A percentile compares a stretch with the other conserved stretches of the same genome.
These are phyloP conservation scores for Catocala fraxini DNA, from an alignment of 2,888 invertebrate species.

Conservation along the genomic window DNA sequence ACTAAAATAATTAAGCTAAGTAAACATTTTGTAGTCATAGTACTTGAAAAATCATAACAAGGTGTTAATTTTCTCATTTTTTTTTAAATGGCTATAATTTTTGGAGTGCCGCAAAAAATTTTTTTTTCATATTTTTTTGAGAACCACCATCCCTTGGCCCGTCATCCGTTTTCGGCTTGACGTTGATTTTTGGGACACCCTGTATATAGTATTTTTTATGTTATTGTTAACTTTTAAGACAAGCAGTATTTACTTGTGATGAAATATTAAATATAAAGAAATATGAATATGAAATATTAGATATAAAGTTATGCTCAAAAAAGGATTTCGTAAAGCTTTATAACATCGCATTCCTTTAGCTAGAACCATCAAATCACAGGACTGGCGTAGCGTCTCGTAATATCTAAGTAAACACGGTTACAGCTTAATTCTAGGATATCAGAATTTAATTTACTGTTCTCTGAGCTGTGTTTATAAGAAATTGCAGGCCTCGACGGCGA, in stretches of 20 bases:
- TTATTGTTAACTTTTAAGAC: no score
- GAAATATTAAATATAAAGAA: background rate
- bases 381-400: constrained; percentile 50
- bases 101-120: no score
- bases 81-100: no score
- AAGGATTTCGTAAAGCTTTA: constrained; percentile 38
- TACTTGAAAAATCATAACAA: no score
- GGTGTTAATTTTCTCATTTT: no score
- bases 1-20: no score
- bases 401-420: constrained; percentile 58
- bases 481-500: constrained; percentile 60
- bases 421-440: constrained; percentile 73
- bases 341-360: constrained; percentile 40
- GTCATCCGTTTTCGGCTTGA: no score
- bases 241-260: background rate
- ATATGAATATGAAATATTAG: background rate
- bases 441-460: constrained; percentile 75
- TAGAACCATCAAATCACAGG: constrained; percentile 56
- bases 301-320: constrained; percentile 4
- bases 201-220: no score
- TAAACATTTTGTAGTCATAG: no score
- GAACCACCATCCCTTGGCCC: no score
- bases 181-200: no score
- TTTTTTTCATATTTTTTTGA: no score
- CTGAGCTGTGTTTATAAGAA: constrained; percentile 67